Base-by-base conservation (phyloP, 2,888 invertebrate genomes). In the Omphaloscelis lunosa region DNA sequence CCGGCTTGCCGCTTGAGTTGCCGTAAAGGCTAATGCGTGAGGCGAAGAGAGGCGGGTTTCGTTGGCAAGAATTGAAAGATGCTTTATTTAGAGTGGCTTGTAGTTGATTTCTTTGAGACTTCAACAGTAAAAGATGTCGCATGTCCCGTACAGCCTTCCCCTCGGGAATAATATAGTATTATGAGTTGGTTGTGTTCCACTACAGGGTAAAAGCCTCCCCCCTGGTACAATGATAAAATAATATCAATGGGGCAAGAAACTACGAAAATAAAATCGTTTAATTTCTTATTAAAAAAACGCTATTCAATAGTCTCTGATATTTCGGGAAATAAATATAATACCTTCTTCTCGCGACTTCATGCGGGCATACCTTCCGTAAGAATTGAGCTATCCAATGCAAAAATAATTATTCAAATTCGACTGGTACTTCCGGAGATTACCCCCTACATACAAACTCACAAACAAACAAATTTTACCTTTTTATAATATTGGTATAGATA, bases 1-100 rank as follows among this genome's bases (percentile, higher is more conserved):
- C 70, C 61, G 69, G n/a, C 9, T 86, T 72, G 68, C 58, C 79
- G 83, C 79, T 69, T 78, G 71, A 83, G 51, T 69, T 48, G 53
- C 39, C 29, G 63, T 65, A 39, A 77, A 86, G 70, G 83, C 59
- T 53, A n/a, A n/a, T 34, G 15, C n/a, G 34, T 45, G 73, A 45
- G 29, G 74, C 17, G 23, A 23, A 41, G 23, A 23, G 20, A 67
- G 34, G 34, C n/a, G 17, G 29, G 15, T 27, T n/a, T 39, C 45
- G 12, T 45, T 53, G 7, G 9, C 29, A 61, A n/a, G n/a, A 27
- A 41, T 41, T 29, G 17, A 71, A 71, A 48, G 29, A 8, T 48
- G n/a, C 9, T 27, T 9, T 11, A 27, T 12, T 34, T 70, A 17
- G 6, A 45, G 41, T 9, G 20, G 7, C 7, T 29, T 34, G 34